These are phyloP conservation scores for Pocillopora meandrina DNA, from an alignment of 92 coral and sea anemone species.

Conservation along the genomic window DNA sequence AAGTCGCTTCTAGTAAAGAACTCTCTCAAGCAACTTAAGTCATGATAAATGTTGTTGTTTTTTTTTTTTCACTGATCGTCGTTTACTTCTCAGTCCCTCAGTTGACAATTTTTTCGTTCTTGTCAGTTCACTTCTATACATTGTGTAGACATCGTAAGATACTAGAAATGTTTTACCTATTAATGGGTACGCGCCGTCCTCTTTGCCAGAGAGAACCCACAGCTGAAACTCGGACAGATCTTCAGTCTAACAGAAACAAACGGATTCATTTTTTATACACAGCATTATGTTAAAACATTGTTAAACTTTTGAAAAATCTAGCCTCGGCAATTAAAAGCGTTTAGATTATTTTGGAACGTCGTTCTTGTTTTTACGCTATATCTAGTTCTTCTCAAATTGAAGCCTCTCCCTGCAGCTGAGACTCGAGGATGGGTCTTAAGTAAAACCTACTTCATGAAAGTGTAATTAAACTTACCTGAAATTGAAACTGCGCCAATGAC, in stretches of 20 bases:
- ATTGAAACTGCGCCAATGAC: conserved; percentile 84
- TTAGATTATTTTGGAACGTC: not conserved
- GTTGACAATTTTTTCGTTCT: too few species aligned
- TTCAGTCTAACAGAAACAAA: conserved; percentile 46
- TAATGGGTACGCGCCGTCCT: conserved; percentile 85
- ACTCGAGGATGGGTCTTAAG: not conserved
- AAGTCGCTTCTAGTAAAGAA: too few species aligned
- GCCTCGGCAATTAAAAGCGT: too few species aligned
- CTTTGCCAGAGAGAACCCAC: conserved; percentile 91
- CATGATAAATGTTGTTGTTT: too few species aligned
- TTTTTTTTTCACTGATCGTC: too few species aligned
- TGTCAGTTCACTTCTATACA: not conserved
- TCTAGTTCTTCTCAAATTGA: not conserved
- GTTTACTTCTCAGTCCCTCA: too few species aligned
- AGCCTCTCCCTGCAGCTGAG: not conserved
- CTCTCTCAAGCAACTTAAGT: too few species aligned
- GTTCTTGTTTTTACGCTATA: not conserved
- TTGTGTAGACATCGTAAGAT: not conserved
- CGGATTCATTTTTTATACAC: not conserved
- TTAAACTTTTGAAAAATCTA: too few species aligned
- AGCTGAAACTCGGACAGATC: conserved; percentile 80
- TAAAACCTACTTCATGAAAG: not conserved
- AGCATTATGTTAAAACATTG: too few species aligned
- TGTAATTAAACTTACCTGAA: conserved; percentile 70
- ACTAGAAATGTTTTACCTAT: conserved; percentile 55